Percentiles rank a stretch among this genome's conserved stretches.
These are phyloP conservation scores for Ictalurus punctatus DNA, from an alignment of 2,113 vertebrate genomes.

Conservation along the genomic window DNA sequence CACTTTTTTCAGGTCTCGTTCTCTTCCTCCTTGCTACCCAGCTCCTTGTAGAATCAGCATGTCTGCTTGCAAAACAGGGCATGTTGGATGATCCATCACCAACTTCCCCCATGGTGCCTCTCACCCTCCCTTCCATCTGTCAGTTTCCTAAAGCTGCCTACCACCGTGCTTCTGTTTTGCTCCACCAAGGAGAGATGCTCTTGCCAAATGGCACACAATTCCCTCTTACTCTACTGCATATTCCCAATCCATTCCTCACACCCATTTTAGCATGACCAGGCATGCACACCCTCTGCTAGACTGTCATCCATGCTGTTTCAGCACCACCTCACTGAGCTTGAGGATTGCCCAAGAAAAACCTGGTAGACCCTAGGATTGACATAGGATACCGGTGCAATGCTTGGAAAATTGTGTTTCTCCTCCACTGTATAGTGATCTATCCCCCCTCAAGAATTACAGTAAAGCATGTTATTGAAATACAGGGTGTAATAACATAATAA, in stretches of 20 bases:
- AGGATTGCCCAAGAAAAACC: background rate
- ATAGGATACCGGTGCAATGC: background rate
- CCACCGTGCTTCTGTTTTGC: slow-evolving; percentile 64
- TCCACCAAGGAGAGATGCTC: slow-evolving; percentile 46
- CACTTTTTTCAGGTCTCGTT: slow-evolving; percentile 12
- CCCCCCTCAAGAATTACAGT: background rate
- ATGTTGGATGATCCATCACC: slow-evolving; percentile 69
- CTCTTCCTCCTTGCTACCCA: background rate
- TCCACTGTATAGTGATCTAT: background rate
- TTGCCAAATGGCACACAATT: background rate
- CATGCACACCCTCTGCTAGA: background rate
- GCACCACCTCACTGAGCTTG: background rate
- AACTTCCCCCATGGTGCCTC: slow-evolving; percentile 58
- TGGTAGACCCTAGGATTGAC: background rate
- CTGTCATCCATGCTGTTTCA: slow-evolving; percentile 11
- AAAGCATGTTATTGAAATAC: background rate
- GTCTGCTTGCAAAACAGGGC: slow-evolving; percentile 64
- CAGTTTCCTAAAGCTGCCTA: slow-evolving; percentile 66
- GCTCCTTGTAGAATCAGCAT: slow-evolving; percentile 60
- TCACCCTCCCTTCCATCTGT: slow-evolving; percentile 70
- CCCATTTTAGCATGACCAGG: background rate
- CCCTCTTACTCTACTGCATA: background rate
- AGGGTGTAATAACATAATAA: background rate
- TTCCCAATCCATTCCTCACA: background rate
- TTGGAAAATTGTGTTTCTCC: background rate